Evolutionary conservation across 2,888 invertebrate genomes (phyloP).

Genomic region (Aethes cnicana): DNA sequence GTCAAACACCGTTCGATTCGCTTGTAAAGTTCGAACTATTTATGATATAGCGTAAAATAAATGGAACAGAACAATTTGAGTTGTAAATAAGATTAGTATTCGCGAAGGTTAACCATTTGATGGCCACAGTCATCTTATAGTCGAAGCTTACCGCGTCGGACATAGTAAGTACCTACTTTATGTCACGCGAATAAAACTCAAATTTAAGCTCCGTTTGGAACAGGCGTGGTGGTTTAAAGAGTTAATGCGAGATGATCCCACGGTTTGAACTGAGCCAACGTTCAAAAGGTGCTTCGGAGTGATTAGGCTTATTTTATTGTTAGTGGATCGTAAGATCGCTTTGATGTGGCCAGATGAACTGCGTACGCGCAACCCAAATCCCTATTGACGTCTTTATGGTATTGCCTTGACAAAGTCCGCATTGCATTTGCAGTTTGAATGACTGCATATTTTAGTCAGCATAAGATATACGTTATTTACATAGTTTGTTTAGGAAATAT

Average conservation of each 20-base stretch:
- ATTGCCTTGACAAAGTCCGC: conserved; percentile 42
- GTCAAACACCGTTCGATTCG: conserved; percentile 23
- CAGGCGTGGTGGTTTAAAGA: no score
- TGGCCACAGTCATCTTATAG: no score
- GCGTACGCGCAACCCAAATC: conserved; percentile 55
- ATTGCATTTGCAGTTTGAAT: conserved; percentile 33
- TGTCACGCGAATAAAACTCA: no score
- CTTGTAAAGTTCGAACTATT: conserved; percentile 30
- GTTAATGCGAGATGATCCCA: no score
- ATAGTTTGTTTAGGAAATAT: conserved; percentile 3
- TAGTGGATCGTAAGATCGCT: conserved; percentile 50
- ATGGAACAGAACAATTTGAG: conserved; percentile 48
- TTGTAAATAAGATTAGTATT: conserved; percentile 52
- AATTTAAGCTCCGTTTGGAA: no score
- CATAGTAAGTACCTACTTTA: no score
- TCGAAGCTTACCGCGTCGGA: no score
- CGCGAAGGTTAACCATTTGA: conserved; percentile 53
- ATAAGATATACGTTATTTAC: conserved; percentile 18
- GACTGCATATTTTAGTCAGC: conserved; percentile 16
- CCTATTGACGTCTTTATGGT: conserved; percentile 63
- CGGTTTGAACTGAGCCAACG: conserved; percentile 12
- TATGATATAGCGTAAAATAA: conserved; percentile 41
- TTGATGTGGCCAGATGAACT: conserved; percentile 64
- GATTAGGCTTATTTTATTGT: conserved; percentile 51
- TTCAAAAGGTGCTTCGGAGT: conserved; percentile 14